phyloP scores from a whole-genome alignment of 2,797 vertebrate species.

The Tauraco hartlaubi region DNA sequence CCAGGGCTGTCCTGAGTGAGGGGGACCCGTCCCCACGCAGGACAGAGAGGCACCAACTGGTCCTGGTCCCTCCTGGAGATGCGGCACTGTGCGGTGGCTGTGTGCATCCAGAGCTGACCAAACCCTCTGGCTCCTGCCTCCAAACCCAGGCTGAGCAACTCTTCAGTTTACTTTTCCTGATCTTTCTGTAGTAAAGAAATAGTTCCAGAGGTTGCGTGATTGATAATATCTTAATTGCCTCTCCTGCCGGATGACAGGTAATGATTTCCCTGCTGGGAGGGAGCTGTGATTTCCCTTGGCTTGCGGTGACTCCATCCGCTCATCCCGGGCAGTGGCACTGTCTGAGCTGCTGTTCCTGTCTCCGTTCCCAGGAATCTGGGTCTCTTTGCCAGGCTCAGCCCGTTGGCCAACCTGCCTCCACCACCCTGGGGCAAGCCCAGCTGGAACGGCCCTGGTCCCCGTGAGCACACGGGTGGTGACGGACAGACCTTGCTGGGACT shows the following conservation, averaged over 20 bases:
- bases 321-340: not conserved
- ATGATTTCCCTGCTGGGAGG: not conserved
- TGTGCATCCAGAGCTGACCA: not conserved
- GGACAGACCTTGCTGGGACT: not conserved
- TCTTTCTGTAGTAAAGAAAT: not conserved
- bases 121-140: not conserved
- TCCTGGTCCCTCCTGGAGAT: fast-evolving
- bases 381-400: not conserved
- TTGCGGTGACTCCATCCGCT: not conserved
- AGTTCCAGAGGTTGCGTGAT: not conserved
- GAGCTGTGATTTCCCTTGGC: not conserved
- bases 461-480: not conserved
- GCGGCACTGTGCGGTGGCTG: fast-evolving
- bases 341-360: not conserved
- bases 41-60: not conserved
- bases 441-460: fast-evolving
- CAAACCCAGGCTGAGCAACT: not conserved
- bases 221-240: not conserved
- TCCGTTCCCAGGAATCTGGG: not conserved
- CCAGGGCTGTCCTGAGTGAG: not conserved
- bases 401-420: not conserved
- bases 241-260: not conserved
- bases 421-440: not conserved
- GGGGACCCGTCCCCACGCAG: fast-evolving
- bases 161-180: not conserved